phyloP scores from a whole-genome alignment of 2,888 invertebrate species.

The Dugesia japonica region DNA sequence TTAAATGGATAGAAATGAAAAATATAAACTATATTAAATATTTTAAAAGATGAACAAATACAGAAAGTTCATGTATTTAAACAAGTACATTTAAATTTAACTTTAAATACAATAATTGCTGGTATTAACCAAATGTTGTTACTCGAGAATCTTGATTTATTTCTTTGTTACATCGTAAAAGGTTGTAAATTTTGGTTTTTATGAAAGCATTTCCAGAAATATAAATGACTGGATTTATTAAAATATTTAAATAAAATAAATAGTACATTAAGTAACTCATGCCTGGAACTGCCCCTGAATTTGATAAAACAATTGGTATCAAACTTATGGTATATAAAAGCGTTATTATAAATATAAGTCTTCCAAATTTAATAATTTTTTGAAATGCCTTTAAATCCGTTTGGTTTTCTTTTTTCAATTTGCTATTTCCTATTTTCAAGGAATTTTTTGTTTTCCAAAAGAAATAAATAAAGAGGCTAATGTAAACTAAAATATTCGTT shows the following conservation, averaged over 20 bases:
- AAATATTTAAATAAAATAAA: neutral
- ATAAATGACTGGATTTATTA: neutral
- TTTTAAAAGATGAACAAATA: too few species aligned
- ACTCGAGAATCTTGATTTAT: too few species aligned
- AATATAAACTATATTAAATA: too few species aligned
- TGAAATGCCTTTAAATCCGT: neutral
- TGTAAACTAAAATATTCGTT: neutral
- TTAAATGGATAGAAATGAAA: too few species aligned
- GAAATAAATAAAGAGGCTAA: neutral
- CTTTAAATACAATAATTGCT: too few species aligned
- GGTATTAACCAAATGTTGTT: too few species aligned
- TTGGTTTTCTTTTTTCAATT: neutral
- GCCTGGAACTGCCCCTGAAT: neutral
- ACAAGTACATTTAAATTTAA: too few species aligned
- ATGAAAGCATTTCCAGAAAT: neutral
- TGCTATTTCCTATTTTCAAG: neutral
- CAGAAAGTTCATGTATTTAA: too few species aligned
- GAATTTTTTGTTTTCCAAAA: neutral
- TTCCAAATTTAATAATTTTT: conserved; percentile 2
- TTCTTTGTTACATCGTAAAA: too few species aligned
- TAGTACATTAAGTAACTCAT: neutral
- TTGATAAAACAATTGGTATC: neutral
- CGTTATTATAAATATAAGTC: neutral
- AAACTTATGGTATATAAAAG: neutral
- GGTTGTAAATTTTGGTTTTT: neutral